Base-by-base conservation (phyloP, 2,797 vertebrate species). In the Rhyacichthys aspro region DNA sequence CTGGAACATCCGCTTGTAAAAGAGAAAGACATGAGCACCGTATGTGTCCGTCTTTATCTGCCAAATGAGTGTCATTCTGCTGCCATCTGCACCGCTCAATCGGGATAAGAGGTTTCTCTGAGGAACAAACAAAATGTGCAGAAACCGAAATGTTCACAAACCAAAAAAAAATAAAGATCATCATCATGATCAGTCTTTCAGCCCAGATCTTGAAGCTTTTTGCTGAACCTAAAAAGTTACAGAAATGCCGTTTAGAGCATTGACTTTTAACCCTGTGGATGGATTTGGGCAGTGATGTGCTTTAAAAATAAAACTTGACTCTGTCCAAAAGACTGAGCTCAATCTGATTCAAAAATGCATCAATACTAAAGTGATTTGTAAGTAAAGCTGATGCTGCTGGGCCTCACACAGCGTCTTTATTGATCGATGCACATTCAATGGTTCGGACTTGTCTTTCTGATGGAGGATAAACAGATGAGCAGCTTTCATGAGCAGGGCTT, bases 81-180 rank as follows among this genome's bases (percentile, higher is more conserved):
- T 7, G 38, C 34, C 44, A 60, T 52, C 32, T 28, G 41, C 47
- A 52, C 58, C 62, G 66, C 48, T 48, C 37, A 64, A 43, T 37
- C 39, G 59, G 19, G n/a, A 36, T 10, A 11, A 11, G 5, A 37
- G n/a, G 18, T 39, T 14, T 50, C 38, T 11, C 42, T 61, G 17
- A 54, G 53, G 38, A 33, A 46, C 53, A 39, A 44, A 68, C 61
- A 12, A 63, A 60, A 48, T 46, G n/a, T 15, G 55, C 12, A 63
- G 15, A 9, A 50, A 0, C 34, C 37, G 12, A 41, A n/a, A 41
- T 41, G 11, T 19, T 36, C 16, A 15, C 9, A 52, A 3, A 16
- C 12, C 17, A 19, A 32, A 58, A 55, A 61, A 4, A 45, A 59
- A 55, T 43, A 43, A 64, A 48, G n/a, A n/a, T n/a, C n/a, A n/a